Evolutionary conservation across 2,797 vertebrate genomes (phyloP).

Genomic region (Salarias fasciatus): DNA sequence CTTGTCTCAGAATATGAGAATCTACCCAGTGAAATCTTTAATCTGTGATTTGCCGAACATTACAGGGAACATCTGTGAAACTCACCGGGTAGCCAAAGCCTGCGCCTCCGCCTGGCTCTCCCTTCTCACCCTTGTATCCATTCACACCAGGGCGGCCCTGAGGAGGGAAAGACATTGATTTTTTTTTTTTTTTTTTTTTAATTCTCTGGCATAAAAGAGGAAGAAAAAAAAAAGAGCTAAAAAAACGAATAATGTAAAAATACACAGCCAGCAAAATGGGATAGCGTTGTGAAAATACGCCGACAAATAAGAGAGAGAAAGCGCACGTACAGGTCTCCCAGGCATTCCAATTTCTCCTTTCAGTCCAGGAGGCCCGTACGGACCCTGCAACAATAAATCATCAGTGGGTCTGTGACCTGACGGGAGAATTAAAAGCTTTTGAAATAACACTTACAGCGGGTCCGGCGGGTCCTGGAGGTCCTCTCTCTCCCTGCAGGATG

Average conservation of each 20-base stretch:
- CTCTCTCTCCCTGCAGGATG: conserved; percentile 76
- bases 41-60: too few relatives aligned
- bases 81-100: conserved; percentile 84
- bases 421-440: not conserved
- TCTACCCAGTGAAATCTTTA: too few relatives aligned
- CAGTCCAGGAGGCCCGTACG: conserved; percentile 80
- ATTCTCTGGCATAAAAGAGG: not conserved
- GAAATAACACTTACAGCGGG: conserved; percentile 73
- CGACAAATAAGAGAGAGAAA: not conserved
- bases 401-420: not conserved
- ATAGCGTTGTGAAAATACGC: not conserved
- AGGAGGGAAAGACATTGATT: conserved; percentile 6
- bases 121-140: conserved; percentile 95
- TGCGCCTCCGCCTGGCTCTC: conserved; percentile 78
- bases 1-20: too few relatives aligned
- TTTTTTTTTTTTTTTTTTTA: not conserved
- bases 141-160: conserved; percentile 96
- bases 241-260: not conserved
- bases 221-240: too few relatives aligned
- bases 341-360: conserved; percentile 98
- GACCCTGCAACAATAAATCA: conserved; percentile 68
- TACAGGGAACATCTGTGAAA: not conserved
- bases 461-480: conserved; percentile 76
- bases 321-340: conserved; percentile 91
- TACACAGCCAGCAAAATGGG: not conserved